Evolutionary conservation across 2,888 invertebrate genomes (phyloP).

Genomic region (Cotesia congregata): DNA sequence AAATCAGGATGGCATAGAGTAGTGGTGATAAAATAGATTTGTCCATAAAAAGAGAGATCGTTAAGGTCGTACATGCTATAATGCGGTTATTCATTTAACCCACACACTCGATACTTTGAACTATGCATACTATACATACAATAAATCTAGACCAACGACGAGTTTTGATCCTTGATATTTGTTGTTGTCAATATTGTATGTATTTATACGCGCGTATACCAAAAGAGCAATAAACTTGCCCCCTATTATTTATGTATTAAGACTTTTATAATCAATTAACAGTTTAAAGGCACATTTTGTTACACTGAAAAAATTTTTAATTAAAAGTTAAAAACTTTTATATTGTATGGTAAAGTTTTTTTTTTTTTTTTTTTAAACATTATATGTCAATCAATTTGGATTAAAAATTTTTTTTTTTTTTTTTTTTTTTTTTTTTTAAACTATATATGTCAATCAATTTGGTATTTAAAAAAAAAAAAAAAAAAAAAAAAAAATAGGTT

Average conservation of each 20-base stretch:
- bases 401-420: neutral
- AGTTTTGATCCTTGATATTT: neutral
- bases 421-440: neutral
- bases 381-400: too few species aligned
- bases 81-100: slow-evolving; percentile 1
- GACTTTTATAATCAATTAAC: neutral
- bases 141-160: neutral
- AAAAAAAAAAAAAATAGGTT: neutral
- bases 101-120: neutral
- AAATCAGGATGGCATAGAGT: neutral
- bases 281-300: neutral
- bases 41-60: neutral
- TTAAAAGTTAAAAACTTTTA: too few species aligned
- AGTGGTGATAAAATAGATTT: neutral
- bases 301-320: too few species aligned
- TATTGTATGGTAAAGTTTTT: neutral
- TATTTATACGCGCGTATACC: neutral
- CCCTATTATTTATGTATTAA: neutral
- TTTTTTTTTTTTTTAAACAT: too few species aligned
- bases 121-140: neutral
- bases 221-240: neutral
- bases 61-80: neutral
- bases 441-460: neutral
- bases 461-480: neutral
- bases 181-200: too few species aligned